Base-by-base conservation (phyloP, 2,888 invertebrate genomes). In the Drosophila nr. medialis region DNA sequence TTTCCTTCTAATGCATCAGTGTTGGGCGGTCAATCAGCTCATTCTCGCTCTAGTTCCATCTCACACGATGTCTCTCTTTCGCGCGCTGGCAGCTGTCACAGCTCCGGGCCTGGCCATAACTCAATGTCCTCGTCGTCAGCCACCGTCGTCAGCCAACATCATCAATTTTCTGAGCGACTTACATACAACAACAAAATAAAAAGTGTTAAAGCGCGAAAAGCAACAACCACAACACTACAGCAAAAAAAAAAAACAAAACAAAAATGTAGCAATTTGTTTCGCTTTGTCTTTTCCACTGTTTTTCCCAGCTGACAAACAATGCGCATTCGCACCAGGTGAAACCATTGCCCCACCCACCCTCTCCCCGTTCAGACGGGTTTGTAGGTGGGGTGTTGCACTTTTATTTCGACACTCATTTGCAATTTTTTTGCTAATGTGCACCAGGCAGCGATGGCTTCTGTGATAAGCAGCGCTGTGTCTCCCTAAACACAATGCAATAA, bases 201-300 rank as follows among this genome's bases (percentile, higher is more conserved):
- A 78, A 89, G 89, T 90, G 90, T 90, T 90, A 90, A 86, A 90
- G 90, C 89, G 83, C 84, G 88, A 85, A 85, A 84, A 76, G 67
- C 73, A 77, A 79, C 63, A 78, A 67, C 68, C 68, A 21, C 18
- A 54, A 40, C 49, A 49, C 60, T 64, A 65, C 66, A 78, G 29
- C 15, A 54, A 40, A 54, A 53, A 50, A 67, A 64, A 54, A 45
- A 59, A 63, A 51, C 80, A 77, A 21, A 7, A 21, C 7, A 45
- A 24, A 45, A 24, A 45, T 89, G 86, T 83, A 70, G 78, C 88
- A 87, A 87, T 90, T 87, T 90, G 87, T 82, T 87, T 89, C 89
- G 90, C 89, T 89, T 87, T 90, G 87, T 86, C 72, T 86, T 64
- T 77, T 77, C 30, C 81, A 49, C 54, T 64, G 72, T 71, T 72